These are phyloP conservation scores for Atractosteus spatula DNA, from an alignment of 2,113 vertebrate genomes.

Conservation along the genomic window DNA sequence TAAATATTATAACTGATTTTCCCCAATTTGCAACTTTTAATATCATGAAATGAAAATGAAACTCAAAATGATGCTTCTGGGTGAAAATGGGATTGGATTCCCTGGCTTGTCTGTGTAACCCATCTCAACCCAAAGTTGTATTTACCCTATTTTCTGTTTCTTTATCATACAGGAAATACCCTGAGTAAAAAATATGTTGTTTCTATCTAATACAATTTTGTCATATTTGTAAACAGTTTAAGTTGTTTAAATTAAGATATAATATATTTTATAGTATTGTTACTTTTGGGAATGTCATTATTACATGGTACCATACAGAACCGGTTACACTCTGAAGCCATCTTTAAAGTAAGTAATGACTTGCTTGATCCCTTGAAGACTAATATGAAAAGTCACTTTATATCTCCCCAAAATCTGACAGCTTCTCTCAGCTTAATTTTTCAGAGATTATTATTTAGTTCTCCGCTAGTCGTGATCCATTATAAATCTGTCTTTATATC, in stretches of 20 bases:
- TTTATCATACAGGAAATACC: no score
- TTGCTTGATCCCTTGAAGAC: neutral
- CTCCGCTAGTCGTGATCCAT: neutral
- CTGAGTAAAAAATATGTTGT: no score
- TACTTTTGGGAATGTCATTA: neutral
- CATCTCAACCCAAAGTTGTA: no score
- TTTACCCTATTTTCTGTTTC: no score
- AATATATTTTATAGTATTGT: neutral
- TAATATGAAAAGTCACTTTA: neutral
- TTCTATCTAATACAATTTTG: no score
- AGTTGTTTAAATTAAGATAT: neutral
- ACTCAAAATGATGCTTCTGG: no score
- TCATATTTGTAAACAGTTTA: no score
- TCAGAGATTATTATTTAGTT: conserved; percentile 7
- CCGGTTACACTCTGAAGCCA: neutral
- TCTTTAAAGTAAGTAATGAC: neutral
- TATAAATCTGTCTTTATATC: conserved; percentile 19
- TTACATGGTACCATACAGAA: neutral
- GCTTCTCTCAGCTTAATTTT: conserved; percentile 3
- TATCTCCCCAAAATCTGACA: neutral
- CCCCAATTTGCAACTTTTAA: no score
- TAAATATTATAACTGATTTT: no score
- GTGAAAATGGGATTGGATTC: no score
- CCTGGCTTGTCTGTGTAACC: no score
- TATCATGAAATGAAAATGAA: no score